Conservation (phyloP, 2,888 invertebrate genomes). For the Lysandra bellargus region DNA sequence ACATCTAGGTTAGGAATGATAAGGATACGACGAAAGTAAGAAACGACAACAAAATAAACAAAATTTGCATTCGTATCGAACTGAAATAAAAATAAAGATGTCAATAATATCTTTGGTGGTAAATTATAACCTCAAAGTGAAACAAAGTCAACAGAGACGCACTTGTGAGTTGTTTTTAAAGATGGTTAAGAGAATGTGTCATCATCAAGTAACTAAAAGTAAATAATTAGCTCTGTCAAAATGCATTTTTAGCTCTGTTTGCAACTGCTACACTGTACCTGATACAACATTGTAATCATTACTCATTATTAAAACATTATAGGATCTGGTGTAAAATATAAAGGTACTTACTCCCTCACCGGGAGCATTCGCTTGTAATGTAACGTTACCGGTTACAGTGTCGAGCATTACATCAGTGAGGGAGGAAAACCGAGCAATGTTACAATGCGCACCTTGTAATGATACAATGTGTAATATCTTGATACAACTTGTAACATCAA, state of each 20-base stretch:
- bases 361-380: too few species aligned
- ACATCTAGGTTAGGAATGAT: constrained; percentile 22
- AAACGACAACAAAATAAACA: neutral
- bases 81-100: neutral
- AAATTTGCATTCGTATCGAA: constrained; percentile 4
- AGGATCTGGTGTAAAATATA: neutral
- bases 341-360: too few species aligned
- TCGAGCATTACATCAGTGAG: too few species aligned
- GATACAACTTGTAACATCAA: too few species aligned
- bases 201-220: neutral
- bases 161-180: neutral
- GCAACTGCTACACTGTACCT: neutral
- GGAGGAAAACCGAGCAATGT: too few species aligned
- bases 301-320: too few species aligned
- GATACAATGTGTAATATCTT: too few species aligned
- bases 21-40: neutral
- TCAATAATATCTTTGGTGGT: neutral
- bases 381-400: too few species aligned
- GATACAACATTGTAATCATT: neutral
- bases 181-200: neutral
- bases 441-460: too few species aligned
- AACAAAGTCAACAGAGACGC: neutral
- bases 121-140: neutral
- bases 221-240: neutral
- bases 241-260: neutral